Conservation (phyloP, 2,888 invertebrate genomes). For the Salpingus planirostris region DNA sequence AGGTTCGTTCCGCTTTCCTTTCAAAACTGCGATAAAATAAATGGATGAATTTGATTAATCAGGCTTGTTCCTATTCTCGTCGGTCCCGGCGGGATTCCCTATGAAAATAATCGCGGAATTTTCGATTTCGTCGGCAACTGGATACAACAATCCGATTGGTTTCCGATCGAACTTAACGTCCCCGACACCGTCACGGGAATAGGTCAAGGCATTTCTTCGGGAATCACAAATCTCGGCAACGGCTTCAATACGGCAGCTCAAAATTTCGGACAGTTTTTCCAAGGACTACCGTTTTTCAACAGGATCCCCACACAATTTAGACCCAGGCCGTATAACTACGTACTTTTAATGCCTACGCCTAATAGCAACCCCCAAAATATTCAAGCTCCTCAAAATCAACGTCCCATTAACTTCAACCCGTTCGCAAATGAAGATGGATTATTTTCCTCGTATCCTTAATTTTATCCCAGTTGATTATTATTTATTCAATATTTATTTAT, state of each 20-base stretch:
- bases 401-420: no score
- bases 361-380: no score
- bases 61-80: not conserved
- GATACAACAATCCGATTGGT: slow-evolving; percentile 47
- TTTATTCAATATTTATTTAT: slow-evolving; percentile 3
- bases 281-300: slow-evolving; percentile 15
- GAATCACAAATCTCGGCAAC: slow-evolving; percentile 7
- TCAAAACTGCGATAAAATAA: no score
- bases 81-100: not conserved
- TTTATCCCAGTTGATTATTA: slow-evolving; percentile 1
- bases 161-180: slow-evolving; percentile 56
- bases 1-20: no score
- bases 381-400: no score
- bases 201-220: slow-evolving; percentile 15
- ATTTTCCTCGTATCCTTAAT: slow-evolving; percentile 8
- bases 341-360: slow-evolving; percentile 3
- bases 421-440: slow-evolving; percentile 4
- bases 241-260: no score
- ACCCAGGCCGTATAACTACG: slow-evolving; percentile 6
- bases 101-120: not conserved
- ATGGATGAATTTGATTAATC: no score
- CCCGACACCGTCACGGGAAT: slow-evolving; percentile 46
- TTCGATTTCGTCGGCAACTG: slow-evolving; percentile 37
- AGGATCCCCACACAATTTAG: slow-evolving; percentile 5
- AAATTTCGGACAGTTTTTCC: slow-evolving; percentile 9